Base-by-base conservation (phyloP, 64 coral and sea anemone genomes). In the Dendrophyllia cribrosa region DNA sequence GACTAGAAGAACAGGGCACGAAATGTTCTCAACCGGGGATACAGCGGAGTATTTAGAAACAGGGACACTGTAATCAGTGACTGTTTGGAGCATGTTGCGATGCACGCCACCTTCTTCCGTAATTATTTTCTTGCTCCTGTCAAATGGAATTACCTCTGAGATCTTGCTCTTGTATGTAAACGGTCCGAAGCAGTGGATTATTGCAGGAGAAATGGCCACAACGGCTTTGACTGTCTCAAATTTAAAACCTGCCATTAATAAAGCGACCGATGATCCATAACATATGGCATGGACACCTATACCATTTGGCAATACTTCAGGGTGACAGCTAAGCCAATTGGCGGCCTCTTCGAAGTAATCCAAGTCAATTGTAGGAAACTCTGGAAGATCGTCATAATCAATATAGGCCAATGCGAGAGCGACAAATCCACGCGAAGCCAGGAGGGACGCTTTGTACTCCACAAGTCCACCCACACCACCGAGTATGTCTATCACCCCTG, bases 1-100 rank as follows among this genome's bases (percentile, higher is more conserved):
- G 47, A 86, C 63, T 6, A 95, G 13, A 5, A 95, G 77, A 69
- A 95, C 48, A 11, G 88, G 72, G 25, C 87, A 71, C 4, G 64
- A 48, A 20, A 86, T 90, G 3, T 86, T 95, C 64, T 95, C 93
- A 15, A 95, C 93, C 20, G 87, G 93, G 55, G 71, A 69, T 12
- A 88, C 10, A 3, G 52, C 21, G 19, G 68, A 4, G 61, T 95
- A 64, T 17, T 83, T 48, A 4, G 64, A 46, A 23, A 59, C 76
- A 4, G 88, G 76, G 12, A 76, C 23, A 58, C 24, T 58, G 46
- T 10, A 43, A 81, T 90, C 49, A 5, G 25, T 76, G 49, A n/a
- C 49, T 51, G 49, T 68, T 52, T 62, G 23, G 55, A 81, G 12
- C 7, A 23, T 50, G 46, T 44, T 10, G n/a, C 88, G 6, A 76